A percentile compares a stretch with the other conserved stretches of the same genome.
These are phyloP conservation scores for Illadopsis cleaveri DNA, from an alignment of 2,113 vertebrate species.

Conservation along the genomic window DNA sequence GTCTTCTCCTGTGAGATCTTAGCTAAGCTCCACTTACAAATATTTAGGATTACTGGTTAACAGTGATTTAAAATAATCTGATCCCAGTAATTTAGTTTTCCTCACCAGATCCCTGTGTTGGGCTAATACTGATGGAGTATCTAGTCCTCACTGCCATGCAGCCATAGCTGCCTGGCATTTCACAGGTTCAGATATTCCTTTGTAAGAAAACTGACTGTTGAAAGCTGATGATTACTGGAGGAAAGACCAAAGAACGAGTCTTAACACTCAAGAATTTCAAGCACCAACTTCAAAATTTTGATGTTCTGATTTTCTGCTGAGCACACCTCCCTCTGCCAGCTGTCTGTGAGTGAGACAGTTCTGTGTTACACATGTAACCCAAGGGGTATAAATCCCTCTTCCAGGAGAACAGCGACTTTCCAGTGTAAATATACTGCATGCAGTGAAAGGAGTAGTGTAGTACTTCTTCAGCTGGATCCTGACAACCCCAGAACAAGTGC, in stretches of 20 bases:
- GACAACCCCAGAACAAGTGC: background rate
- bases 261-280: background rate
- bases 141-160: background rate
- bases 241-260: background rate
- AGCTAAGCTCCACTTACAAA: background rate
- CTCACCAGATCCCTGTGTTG: background rate
- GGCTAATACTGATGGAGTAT: background rate
- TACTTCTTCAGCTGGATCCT: background rate
- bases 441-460: background rate
- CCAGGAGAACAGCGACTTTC: background rate
- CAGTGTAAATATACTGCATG: background rate
- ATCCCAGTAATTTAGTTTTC: background rate
- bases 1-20: background rate
- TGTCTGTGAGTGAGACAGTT: background rate
- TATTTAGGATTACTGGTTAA: background rate
- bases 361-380: rapidly evolving
- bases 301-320: background rate
- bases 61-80: background rate
- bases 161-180: background rate
- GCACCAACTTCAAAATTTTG: background rate
- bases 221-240: background rate
- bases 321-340: rapidly evolving
- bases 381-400: background rate
- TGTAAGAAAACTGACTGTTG: background rate
- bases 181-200: background rate